Conservation (phyloP, 1,140 invertebrate species). For the Rhizoglyphus robini region DNA sequence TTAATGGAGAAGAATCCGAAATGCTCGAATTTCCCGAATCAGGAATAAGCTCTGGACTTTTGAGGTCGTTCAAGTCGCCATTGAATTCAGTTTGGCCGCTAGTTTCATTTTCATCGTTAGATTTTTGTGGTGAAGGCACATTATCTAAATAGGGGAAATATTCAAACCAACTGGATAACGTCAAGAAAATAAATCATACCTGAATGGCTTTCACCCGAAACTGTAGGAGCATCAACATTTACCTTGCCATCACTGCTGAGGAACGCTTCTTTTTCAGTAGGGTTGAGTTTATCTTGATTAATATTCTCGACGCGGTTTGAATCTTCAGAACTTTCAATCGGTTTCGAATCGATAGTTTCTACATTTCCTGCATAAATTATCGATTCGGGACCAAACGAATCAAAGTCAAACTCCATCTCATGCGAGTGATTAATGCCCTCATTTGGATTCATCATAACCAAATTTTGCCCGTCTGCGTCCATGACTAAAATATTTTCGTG, state of each 20-base stretch:
- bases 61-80: no score
- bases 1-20: background rate
- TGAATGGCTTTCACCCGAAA: no score
- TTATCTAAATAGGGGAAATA: background rate
- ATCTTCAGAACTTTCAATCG: background rate
- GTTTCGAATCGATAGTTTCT: background rate
- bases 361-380: conserved; percentile 20
- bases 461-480: conserved; percentile 5
- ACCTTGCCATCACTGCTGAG: no score
- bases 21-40: background rate
- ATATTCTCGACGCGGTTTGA: no score
- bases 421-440: background rate
- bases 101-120: background rate
- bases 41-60: background rate
- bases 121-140: background rate
- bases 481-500: conserved; percentile 15
- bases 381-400: conserved; percentile 26
- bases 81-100: background rate
- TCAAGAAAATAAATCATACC: background rate
- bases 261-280: no score
- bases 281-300: no score
- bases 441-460: background rate
- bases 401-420: conserved; percentile 24
- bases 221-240: no score
- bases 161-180: no score